Base-by-base conservation (phyloP, 2,888 invertebrate species). In the Dasypogon diadema region DNA sequence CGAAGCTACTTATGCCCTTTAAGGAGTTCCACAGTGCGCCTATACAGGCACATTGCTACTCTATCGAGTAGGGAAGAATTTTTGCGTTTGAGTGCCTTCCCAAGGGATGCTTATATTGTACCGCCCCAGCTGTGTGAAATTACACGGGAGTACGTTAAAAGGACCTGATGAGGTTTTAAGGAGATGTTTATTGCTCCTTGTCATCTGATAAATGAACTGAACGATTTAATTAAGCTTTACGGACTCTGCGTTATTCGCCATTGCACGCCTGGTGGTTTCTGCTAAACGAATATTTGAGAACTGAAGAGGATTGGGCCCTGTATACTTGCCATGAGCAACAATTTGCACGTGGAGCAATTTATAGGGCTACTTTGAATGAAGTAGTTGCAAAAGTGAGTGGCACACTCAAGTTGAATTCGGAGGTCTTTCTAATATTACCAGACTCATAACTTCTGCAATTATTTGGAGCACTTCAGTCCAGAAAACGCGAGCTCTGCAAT, bases 131-230 rank as follows among this genome's bases (percentile, higher is more conserved):
- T 68, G 65, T 22, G 24, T 5, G 48, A 24, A 68, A 68, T 68
- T 68, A 48, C 46, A 24, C 10, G 14, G 24, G 24, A 46, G 26
- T 68, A 21, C 26, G 46, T 68, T 54, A 48, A 68, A 14, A 48
- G 46, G 65, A 22, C 16, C 48, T 68, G 65, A 68, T 68, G 46
- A 68, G 24, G 65, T 48, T 68, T 24, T 42, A 46, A 68, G 65
- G 65, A 54, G 54, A 48, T 68, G 65, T 26, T 54, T 54, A 54
- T 48, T 65, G 26, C n/a, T 10, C 12, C 16, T 26, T 42, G 46
- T 26, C 65, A 26, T 46, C 30, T 16, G 60, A 68, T 68, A 68
- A 48, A 68, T 34, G 30, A 24, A 68, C 46, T 46, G 48, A 54
- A 22, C 54, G 48, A 48, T 48, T 68, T 68, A 68, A 68, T 68